Evolutionary conservation across 2,113 vertebrate genomes (phyloP).

Genomic region (Semicossyphus pulcher): DNA sequence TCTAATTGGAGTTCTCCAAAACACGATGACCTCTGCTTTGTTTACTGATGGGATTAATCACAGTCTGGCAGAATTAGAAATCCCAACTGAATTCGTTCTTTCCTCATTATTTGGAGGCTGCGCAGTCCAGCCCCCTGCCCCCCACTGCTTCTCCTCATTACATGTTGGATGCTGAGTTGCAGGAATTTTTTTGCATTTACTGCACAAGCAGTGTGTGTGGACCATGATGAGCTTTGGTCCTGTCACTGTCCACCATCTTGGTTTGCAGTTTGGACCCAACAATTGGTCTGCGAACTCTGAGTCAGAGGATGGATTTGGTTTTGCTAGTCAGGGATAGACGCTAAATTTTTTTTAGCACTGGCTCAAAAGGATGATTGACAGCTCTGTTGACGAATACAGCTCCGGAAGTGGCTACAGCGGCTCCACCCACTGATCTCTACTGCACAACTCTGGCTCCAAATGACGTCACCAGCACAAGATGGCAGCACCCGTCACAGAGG

Average conservation of each 20-base stretch:
- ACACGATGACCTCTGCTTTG: constrained; percentile 86
- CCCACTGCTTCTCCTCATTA: constrained; percentile 12
- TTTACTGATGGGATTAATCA: constrained; percentile 84
- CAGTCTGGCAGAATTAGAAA: constrained; percentile 83
- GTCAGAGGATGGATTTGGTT: not conserved
- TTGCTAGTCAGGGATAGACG: no score
- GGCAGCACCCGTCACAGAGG: no score
- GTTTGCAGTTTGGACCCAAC: constrained; percentile 12
- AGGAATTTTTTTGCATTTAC: constrained; percentile 68
- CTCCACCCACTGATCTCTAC: no score
- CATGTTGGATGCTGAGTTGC: constrained; percentile 34
- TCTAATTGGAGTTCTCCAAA: constrained; percentile 86
- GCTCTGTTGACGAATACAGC: no score
- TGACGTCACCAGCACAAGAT: no score
- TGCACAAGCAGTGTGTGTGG: not conserved
- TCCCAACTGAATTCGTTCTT: constrained; percentile 83
- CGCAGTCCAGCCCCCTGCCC: constrained; percentile 13
- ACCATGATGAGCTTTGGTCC: not conserved
- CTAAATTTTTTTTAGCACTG: no score
- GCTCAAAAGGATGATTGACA: no score
- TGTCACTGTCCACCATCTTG: not conserved
- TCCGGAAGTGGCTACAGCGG: no score
- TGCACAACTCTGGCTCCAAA: no score
- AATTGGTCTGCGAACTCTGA: not conserved
- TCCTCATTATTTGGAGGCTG: constrained; percentile 79